Conservation (phyloP, 2,797 vertebrate species). For the Botia almorhae region DNA sequence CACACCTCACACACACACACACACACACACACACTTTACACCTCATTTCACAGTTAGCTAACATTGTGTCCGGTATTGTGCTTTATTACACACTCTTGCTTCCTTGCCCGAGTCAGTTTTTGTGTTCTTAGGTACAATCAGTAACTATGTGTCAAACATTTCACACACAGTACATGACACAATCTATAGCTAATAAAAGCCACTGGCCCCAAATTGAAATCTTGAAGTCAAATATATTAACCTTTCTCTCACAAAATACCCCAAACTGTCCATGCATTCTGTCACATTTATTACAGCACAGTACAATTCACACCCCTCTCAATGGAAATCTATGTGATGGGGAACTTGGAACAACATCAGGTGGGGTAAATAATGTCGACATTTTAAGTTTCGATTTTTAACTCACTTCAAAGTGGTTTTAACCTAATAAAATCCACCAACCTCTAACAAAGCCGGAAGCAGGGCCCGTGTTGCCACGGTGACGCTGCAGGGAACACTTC, state of each 20-base stretch:
- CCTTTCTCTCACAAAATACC: not conserved
- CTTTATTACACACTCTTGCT: not conserved
- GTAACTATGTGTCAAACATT: not conserved
- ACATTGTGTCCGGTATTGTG: not conserved
- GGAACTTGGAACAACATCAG: too few species aligned
- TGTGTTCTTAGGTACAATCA: too few species aligned
- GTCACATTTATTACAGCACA: too few species aligned
- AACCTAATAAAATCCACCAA: not conserved
- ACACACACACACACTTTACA: not conserved
- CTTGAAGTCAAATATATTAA: not conserved
- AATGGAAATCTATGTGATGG: too few species aligned
- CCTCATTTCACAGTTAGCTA: constrained; percentile 8
- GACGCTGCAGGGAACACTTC: constrained; percentile 5
- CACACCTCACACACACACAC: too few species aligned
- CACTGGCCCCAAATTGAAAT: not conserved
- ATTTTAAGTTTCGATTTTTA: not conserved
- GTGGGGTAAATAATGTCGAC: too few species aligned
- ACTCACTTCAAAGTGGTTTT: not conserved
- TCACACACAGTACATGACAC: not conserved
- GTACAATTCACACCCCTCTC: not conserved
- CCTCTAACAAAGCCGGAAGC: not conserved
- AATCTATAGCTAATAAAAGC: not conserved
- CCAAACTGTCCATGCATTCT: too few species aligned
- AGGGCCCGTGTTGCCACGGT: not conserved
- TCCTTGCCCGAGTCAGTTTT: constrained; percentile 7